Base-by-base conservation (phyloP, 2,888 invertebrate genomes). In the Luffia ferchaultella region DNA sequence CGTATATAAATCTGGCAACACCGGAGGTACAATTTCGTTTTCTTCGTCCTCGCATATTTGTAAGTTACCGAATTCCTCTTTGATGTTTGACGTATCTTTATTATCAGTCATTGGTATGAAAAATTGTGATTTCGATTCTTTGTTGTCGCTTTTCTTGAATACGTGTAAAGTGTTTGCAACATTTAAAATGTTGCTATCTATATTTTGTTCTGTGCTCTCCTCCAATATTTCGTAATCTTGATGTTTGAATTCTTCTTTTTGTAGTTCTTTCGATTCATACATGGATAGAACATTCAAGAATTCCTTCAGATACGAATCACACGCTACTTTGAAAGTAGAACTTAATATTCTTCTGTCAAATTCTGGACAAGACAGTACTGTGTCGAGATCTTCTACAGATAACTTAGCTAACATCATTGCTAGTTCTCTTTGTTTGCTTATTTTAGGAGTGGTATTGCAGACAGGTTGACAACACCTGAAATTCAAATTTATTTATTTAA, bases 321-420 rank as follows among this genome's bases (percentile, higher is more conserved):
- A 76, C 1, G 86, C 67, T 9, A 85, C 70, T 61, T 76, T 76
- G 52, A 88, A 84, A 54, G 85, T 82, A 2, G 85, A 73, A 20
- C 69, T 64, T 5, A 88, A 63, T 42, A 87, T 71, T 63, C 80
- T 80, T 50, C 80, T 78, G 60, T 85, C 80, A 56, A 86, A 86
- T 55, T 82, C 82, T 2, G 73, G 67, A 48, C 79, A 78, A 1
- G 69, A 63, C 65, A 87, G 76, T 48, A 87, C 73, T 18, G 77
- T 71, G 56, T 68, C 76, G 59, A 84, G 62, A 17, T 76, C 77
- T 45, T 76, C 80, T 52, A 64, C 61, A 15, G 76, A 58, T 19
- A 79, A 55, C 42, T 73, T 77, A 18, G 69, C 66, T 9, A 83
- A 58, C 1, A 80, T 58, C 0, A 61, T 62, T 0, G 80, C 76